Evolutionary conservation across 1,140 invertebrate genomes (phyloP), one percentile per base, ranked within the genome.

Genomic region (Leptestheria dahalacensis): DNA sequence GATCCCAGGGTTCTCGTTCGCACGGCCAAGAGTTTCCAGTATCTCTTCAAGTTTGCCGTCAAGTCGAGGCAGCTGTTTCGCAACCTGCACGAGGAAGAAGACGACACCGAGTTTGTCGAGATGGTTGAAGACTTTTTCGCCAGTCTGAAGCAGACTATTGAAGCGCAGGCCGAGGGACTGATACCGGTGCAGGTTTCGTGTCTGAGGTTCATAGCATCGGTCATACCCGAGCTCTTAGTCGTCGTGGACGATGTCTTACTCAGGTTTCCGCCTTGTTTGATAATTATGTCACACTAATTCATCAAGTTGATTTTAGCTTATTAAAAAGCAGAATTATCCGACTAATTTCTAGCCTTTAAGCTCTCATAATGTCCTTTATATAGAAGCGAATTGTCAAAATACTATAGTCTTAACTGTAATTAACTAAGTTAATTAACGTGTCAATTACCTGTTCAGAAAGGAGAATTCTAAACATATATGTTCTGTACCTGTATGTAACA

Each of bases 11-110:
- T 81, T 12, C 72, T 91, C 25, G 75, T 86, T 18, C 79, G 78
- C 65, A 84, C 86, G 51, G 88, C 92, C 84, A 91, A 91, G 72
- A 87, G 83, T 59, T 73, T 93, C 12, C 87, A 91, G 70, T 91
- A 89, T 67, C 78, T 90, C 48, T 82, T 91, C 71, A 81, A 87
- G 65, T 86, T 95, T 68, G 82, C 93, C 54, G 84, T 91, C 21
- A 74, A 83, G 60, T 92, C 89, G 3, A 72, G 89, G 54, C 73
- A 83, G 64, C 74, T 91, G 12, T 85, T 86, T 69, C 61, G 12
- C 62, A 74, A 73, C 61, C 69, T 84, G 55, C 77, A 81, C 68
- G 78, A 80, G 61, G 77, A 77, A 10, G 74, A 78, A 63, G 81
- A 81, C 51, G 77, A 82, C 61, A 78, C 84, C 62, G 77, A 83